phyloP scores from a whole-genome alignment of 2,888 invertebrate species.

The Tetanocera ferruginea region DNA sequence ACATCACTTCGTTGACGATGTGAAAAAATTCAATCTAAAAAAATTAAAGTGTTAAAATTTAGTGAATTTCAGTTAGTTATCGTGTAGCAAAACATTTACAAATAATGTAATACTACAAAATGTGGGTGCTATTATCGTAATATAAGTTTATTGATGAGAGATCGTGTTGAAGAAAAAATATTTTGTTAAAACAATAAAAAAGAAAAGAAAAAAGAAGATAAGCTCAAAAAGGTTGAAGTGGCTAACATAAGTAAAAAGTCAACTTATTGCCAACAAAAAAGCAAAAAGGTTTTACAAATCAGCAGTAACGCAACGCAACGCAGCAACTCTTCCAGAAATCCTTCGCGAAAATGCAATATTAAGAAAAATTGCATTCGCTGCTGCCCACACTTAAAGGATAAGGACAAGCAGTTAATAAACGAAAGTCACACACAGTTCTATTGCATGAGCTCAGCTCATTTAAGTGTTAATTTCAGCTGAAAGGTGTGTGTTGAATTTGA shows the following conservation, averaged over 20 bases:
- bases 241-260: neutral
- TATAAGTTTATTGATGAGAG: neutral
- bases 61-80: neutral
- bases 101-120: neutral
- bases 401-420: no score
- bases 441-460: no score
- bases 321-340: no score
- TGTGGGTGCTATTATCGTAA: neutral
- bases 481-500: no score
- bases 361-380: no score
- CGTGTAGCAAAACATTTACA: neutral
- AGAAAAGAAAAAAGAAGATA: neutral
- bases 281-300: neutral
- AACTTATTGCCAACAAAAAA: neutral
- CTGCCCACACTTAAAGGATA: no score
- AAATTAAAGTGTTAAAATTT: constrained; percentile 17
- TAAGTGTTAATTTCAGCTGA: no score
- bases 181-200: neutral
- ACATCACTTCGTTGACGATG: constrained; percentile 1
- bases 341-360: no score
- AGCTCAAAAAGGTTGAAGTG: neutral
- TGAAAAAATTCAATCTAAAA: constrained; percentile 26
- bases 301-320: no score
- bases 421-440: no score
- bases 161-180: neutral